Percentiles rank a stretch among this genome's conserved stretches.
Conservation (phyloP, 2,113 vertebrate species). For the Hiodon tergisus region DNA sequence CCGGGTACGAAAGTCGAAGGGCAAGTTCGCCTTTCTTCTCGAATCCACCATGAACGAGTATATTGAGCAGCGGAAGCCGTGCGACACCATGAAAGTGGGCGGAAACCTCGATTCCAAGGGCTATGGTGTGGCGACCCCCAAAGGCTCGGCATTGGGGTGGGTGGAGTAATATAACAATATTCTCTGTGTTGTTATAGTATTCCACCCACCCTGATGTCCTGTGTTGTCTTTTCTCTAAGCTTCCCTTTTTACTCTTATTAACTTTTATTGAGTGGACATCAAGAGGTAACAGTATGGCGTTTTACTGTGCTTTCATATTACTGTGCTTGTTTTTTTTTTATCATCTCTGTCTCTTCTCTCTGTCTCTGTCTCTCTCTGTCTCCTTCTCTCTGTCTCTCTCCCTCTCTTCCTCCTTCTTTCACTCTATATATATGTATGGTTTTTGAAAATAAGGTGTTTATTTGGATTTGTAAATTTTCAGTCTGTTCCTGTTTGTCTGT, state of each 20-base stretch:
- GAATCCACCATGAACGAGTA: conserved; percentile 99
- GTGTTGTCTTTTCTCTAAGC: conserved; percentile 72
- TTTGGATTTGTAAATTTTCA: too few species aligned
- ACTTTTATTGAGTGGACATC: conserved; percentile 66
- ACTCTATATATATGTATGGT: neutral
- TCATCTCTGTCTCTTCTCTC: neutral
- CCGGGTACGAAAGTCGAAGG: conserved; percentile 95
- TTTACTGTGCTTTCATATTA: conserved; percentile 71
- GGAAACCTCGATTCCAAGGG: conserved; percentile 99
- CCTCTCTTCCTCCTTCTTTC: too few species aligned
- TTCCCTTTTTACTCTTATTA: conserved; percentile 47
- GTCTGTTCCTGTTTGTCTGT: neutral
- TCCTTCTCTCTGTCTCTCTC: neutral
- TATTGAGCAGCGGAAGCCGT: conserved; percentile 99
- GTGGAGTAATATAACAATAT: conserved; percentile 99
- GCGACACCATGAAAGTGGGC: conserved; percentile 99
- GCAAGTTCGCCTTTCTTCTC: conserved; percentile 97
- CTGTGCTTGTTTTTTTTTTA: conserved; percentile 38
- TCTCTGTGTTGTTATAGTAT: conserved; percentile 95
- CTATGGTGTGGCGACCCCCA: conserved; percentile 98
- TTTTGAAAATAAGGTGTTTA: too few species aligned
- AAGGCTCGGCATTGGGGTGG: conserved; percentile 99
- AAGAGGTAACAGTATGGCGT: conserved; percentile 74
- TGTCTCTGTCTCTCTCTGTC: neutral
- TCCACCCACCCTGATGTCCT: conserved; percentile 98